phyloP scores from a whole-genome alignment of 2,797 vertebrate genomes.

The Buphagus erythrorhynchus region DNA sequence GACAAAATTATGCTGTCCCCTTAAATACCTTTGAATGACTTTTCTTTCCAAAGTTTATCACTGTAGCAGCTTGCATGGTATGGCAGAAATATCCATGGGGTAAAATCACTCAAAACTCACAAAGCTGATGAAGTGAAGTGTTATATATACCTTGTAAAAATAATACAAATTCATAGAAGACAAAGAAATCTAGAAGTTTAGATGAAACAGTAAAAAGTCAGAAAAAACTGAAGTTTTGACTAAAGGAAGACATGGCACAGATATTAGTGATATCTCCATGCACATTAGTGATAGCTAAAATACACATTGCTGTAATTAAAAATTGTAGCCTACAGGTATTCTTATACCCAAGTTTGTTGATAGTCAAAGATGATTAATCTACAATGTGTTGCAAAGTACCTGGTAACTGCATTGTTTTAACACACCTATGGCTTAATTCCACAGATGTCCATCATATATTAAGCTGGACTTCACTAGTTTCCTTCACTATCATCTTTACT shows the following conservation, averaged over 20 bases:
- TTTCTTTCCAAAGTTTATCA: slow-evolving; percentile 16
- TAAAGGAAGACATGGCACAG: neutral
- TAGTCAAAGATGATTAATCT: neutral
- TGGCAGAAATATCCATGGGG: slow-evolving; percentile 72
- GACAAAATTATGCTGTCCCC: neutral
- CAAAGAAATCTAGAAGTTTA: neutral
- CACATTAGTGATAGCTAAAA: neutral
- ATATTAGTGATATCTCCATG: neutral
- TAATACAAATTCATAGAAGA: neutral
- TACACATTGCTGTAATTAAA: neutral
- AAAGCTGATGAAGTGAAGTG: slow-evolving; percentile 71
- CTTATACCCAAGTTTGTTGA: neutral
- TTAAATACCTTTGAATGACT: neutral
- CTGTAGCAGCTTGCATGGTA: slow-evolving; percentile 69
- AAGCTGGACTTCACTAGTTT: neutral
- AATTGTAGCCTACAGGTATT: neutral
- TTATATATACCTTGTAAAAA: slow-evolving; percentile 44
- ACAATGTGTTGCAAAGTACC: neutral
- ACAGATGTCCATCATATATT: neutral
- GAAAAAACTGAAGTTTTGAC: neutral
- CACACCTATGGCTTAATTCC: neutral
- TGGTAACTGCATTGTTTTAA: neutral
- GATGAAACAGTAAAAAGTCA: neutral
- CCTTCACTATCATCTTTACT: neutral
- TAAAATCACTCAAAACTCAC: slow-evolving; percentile 74